A percentile compares a stretch with the other conserved stretches of the same genome.
phyloP scores from a whole-genome alignment of 2,888 invertebrate genomes.

The Steinernema carpocapsae region DNA sequence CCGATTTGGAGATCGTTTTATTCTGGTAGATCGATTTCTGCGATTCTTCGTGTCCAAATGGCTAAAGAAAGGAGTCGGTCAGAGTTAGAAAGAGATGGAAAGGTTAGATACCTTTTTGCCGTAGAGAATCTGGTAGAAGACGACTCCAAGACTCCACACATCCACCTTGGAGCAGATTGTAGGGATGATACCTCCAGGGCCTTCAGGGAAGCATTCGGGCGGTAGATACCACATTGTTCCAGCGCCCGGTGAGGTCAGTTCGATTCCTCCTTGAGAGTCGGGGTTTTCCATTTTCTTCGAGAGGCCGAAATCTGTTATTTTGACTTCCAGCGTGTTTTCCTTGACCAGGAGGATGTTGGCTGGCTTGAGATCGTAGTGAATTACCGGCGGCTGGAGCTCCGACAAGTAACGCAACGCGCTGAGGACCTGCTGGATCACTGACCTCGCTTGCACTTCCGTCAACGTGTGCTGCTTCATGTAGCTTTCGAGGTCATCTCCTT shows the following conservation, averaged over 20 bases:
- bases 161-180: constrained; percentile 99
- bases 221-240: constrained; percentile 99
- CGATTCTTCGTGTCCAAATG: constrained; percentile 92
- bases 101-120: constrained; percentile 84
- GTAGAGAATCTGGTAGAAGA: constrained; percentile 99
- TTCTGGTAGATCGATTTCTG: constrained; percentile 99
- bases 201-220: constrained; percentile 98
- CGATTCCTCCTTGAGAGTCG: constrained; percentile 92
- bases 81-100: constrained; percentile 7
- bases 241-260: constrained; percentile 99
- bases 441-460: constrained; percentile 94
- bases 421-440: constrained; percentile 96
- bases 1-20: constrained; percentile 98
- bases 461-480: constrained; percentile 88
- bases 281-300: constrained; percentile 92
- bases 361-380: constrained; percentile 99
- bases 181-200: constrained; percentile 83
- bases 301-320: constrained; percentile 98
- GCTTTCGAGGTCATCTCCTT: constrained; percentile 99
- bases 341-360: constrained; percentile 93
- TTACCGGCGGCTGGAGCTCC: constrained; percentile 99
- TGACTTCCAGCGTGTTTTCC: constrained; percentile 98
- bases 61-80: constrained; percentile 70
- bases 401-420: constrained; percentile 98
- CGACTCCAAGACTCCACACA: constrained; percentile 99